These are phyloP conservation scores for Physella acuta DNA, from an alignment of 1,140 invertebrate species.

Conservation along the genomic window DNA sequence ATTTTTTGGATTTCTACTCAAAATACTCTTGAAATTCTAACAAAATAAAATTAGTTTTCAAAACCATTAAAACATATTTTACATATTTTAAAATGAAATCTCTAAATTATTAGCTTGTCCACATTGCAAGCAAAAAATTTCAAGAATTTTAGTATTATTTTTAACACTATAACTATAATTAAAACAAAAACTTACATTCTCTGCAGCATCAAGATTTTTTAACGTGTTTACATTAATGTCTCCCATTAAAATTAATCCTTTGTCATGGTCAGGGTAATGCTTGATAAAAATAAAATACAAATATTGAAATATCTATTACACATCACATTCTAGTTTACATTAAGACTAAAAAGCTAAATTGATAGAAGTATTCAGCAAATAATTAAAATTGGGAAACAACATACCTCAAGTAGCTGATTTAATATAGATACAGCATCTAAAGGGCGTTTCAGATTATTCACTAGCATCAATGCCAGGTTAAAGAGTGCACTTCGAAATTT, in stretches of 20 bases:
- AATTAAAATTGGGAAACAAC: too few species aligned
- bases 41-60: neutral
- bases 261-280: conserved; percentile 90
- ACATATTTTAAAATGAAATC: neutral
- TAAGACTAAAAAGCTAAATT: too few species aligned
- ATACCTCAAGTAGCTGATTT: conserved; percentile 76
- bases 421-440: conserved; percentile 90
- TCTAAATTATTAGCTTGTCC: neutral
- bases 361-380: too few species aligned
- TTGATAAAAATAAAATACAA: too few species aligned
- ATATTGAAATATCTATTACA: too few species aligned
- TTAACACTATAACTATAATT: too few species aligned
- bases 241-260: conserved; percentile 89
- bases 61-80: neutral
- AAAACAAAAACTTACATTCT: too few species aligned
- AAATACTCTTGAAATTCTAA: conserved; percentile 85
- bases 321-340: too few species aligned
- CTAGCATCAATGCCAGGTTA: conserved; percentile 87
- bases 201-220: conserved; percentile 74
- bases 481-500: conserved; percentile 88
- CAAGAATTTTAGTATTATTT: too few species aligned
- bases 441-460: conserved; percentile 79
- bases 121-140: too few species aligned
- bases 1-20: conserved; percentile 85
- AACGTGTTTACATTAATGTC: conserved; percentile 96